phyloP scores from a whole-genome alignment of 2,113 vertebrate genomes.

The Sitta europaea region DNA sequence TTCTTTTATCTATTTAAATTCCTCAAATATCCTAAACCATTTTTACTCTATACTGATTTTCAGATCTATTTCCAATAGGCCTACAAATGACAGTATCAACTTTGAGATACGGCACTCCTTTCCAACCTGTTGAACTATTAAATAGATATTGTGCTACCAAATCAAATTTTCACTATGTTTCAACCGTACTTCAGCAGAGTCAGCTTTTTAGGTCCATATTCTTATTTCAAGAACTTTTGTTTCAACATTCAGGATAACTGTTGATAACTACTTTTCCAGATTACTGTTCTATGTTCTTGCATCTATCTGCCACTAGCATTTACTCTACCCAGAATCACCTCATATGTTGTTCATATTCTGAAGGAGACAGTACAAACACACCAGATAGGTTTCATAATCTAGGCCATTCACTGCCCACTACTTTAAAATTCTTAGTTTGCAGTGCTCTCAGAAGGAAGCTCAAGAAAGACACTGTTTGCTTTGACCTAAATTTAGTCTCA shows the following conservation, averaged over 20 bases:
- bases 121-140: not conserved
- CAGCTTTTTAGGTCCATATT: not conserved
- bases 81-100: not conserved
- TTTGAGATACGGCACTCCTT: not conserved
- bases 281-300: not conserved
- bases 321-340: not conserved
- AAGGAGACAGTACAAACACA: not conserved
- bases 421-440: not conserved
- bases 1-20: not conserved
- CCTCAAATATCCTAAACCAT: not conserved
- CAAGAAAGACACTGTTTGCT: not conserved
- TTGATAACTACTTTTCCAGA: not conserved
- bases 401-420: not conserved
- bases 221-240: not conserved
- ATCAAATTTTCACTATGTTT: not conserved
- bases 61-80: not conserved
- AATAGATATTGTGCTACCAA: not conserved
- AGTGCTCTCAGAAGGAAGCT: not conserved
- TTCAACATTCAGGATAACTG: not conserved
- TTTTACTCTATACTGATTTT: not conserved
- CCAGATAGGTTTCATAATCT: not conserved
- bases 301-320: not conserved
- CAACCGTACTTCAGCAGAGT: not conserved
- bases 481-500: not conserved
- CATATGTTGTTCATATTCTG: not conserved